phyloP scores from a whole-genome alignment of 2,888 invertebrate species.

The Drosophila subquinaria region DNA sequence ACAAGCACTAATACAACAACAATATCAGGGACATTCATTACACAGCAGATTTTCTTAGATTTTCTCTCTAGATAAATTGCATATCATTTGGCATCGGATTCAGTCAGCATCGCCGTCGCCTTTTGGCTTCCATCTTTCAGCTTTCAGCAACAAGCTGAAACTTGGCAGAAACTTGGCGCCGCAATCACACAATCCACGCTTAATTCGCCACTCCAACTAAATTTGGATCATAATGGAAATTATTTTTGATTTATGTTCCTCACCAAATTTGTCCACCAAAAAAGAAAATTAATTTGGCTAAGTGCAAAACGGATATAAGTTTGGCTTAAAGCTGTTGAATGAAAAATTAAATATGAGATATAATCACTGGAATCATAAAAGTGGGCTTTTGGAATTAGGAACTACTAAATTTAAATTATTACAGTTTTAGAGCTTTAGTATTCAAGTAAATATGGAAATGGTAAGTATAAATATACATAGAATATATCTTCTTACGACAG shows the following conservation, averaged over 20 bases:
- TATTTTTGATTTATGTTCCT: conserved; percentile 50
- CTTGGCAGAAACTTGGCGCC: conserved; percentile 20
- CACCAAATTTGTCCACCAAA: conserved; percentile 3
- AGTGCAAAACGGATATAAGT: conserved; percentile 26
- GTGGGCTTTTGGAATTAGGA: too few relatives aligned
- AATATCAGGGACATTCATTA: conserved; percentile 70
- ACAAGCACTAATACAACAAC: conserved; percentile 27
- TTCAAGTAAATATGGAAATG: too few relatives aligned
- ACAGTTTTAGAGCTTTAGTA: too few relatives aligned
- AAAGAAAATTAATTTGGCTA: conserved; percentile 36
- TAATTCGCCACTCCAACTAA: conserved; percentile 3
- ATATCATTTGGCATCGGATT: conserved; percentile 77
- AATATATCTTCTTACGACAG: too few relatives aligned
- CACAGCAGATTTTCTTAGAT: conserved; percentile 75
- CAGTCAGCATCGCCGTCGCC: conserved; percentile 8
- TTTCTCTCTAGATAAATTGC: conserved; percentile 72
- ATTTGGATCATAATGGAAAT: conserved; percentile 43
- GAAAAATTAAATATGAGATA: too few relatives aligned
- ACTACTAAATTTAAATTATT: too few relatives aligned
- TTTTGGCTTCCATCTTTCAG: conserved; percentile 18
- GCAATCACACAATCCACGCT: conserved; percentile 22
- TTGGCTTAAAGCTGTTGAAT: neutral
- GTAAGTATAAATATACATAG: too few relatives aligned
- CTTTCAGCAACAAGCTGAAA: conserved; percentile 5
- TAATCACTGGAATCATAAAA: too few relatives aligned